phyloP scores from a whole-genome alignment of 2,797 vertebrate genomes.

The Pogoniulus pusillus region DNA sequence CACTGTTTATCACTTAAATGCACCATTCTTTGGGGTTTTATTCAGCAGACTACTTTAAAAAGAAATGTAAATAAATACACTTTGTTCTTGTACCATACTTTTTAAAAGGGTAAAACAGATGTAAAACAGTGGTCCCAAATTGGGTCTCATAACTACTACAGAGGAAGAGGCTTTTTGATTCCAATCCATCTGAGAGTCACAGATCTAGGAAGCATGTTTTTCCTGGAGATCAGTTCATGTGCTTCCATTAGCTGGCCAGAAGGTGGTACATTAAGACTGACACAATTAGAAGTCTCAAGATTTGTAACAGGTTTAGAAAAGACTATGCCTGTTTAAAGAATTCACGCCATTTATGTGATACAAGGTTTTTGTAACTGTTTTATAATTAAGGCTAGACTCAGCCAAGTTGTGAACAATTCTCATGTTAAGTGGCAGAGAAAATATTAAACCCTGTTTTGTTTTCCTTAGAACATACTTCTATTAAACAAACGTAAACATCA shows the following conservation, averaged over 20 bases:
- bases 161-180: not conserved
- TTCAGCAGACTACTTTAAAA: not conserved
- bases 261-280: conserved; percentile 61
- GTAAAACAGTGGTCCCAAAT: not conserved
- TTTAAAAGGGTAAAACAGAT: not conserved
- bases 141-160: not conserved
- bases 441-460: not conserved
- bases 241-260: conserved; percentile 51
- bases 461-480: not conserved
- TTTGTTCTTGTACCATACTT: not conserved
- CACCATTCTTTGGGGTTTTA: not conserved
- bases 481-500: not conserved
- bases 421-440: not conserved
- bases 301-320: not conserved
- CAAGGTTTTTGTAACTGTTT: not conserved
- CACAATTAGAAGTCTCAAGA: not conserved
- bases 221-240: not conserved
- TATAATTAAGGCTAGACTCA: not conserved
- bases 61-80: not conserved
- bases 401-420: not conserved
- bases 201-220: not conserved
- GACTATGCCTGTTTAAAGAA: not conserved
- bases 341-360: not conserved
- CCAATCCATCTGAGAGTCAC: not conserved
- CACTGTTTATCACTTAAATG: not conserved